Percentiles rank a stretch among this genome's conserved stretches.
Conservation (phyloP, 2,113 vertebrate genomes). For the Hassar affinis region DNA sequence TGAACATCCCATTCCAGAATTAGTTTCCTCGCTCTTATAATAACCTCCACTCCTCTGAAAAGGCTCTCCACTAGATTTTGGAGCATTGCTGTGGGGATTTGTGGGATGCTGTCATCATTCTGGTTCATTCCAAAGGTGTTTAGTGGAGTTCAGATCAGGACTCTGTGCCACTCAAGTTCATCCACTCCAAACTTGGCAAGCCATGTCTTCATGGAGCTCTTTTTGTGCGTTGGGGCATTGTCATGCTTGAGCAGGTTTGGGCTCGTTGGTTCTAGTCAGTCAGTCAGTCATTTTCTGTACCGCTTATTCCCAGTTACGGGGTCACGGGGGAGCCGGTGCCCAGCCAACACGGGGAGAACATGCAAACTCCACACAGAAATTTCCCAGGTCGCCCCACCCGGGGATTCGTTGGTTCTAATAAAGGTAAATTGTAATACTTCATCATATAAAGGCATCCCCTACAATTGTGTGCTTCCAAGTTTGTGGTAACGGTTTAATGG, state of each 20-base stretch:
- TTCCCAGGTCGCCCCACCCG: no score
- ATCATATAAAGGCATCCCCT: background rate
- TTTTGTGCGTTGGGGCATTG: background rate
- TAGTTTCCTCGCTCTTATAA: background rate
- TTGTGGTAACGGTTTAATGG: background rate
- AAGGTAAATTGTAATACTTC: background rate
- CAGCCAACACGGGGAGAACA: no score
- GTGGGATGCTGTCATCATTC: background rate
- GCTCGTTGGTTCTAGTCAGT: background rate
- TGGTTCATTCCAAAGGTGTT: background rate
- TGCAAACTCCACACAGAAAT: no score
- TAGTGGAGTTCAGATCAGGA: background rate
- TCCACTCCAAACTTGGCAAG: background rate
- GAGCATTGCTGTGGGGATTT: background rate
- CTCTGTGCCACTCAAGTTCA: background rate
- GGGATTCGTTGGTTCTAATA: background rate
- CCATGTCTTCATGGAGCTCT: background rate
- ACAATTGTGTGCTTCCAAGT: background rate
- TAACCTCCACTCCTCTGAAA: background rate
- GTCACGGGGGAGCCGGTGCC: no score
- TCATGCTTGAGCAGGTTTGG: background rate
- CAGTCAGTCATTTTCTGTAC: no score
- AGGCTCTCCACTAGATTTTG: background rate
- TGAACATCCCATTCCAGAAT: background rate
- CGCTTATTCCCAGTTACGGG: no score